Percentiles rank a stretch among this genome's conserved stretches.
These are phyloP conservation scores for Takifugu bimaculatus DNA, from an alignment of 2,113 vertebrate genomes.

Conservation along the genomic window DNA sequence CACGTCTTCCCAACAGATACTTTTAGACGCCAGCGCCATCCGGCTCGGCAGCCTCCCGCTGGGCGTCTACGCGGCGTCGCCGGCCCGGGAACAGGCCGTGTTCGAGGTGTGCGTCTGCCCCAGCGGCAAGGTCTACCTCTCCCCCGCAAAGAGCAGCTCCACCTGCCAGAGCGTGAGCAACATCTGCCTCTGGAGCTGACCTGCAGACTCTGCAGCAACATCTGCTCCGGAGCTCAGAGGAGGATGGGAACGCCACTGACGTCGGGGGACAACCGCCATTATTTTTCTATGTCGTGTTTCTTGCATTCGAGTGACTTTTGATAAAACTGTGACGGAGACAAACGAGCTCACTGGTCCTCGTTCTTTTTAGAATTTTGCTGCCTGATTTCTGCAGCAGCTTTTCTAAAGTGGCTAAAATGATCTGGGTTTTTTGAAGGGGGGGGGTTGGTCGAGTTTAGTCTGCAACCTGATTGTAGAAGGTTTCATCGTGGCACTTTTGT, in stretches of 20 bases:
- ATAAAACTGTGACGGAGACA: too few species aligned
- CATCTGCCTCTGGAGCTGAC: slow-evolving; percentile 96
- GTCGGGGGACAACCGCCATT: slow-evolving; percentile 20
- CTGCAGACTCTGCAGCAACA: slow-evolving; percentile 11
- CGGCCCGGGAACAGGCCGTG: slow-evolving; percentile 79
- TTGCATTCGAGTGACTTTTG: too few species aligned
- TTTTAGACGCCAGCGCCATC: slow-evolving; percentile 88
- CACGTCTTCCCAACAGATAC: slow-evolving; percentile 75
- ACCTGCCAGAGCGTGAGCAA: slow-evolving; percentile 92
- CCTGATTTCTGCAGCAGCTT: too few species aligned
- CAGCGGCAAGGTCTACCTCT: slow-evolving; percentile 93
- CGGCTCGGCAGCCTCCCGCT: slow-evolving; percentile 86
- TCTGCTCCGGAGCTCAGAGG: slow-evolving; percentile 18
- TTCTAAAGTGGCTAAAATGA: too few species aligned
- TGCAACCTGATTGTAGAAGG: too few species aligned
- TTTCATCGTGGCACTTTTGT: too few species aligned
- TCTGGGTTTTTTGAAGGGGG: too few species aligned
- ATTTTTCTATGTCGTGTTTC: slow-evolving; percentile 52
- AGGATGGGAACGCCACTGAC: neutral
- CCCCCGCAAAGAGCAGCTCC: slow-evolving; percentile 87
- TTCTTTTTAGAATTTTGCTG: too few species aligned
- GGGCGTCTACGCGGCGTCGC: slow-evolving; percentile 69
- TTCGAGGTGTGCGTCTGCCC: slow-evolving; percentile 94
- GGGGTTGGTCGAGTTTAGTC: too few species aligned
- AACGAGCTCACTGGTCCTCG: too few species aligned